Evolutionary conservation across 2,888 invertebrate species (phyloP).

Genomic region (Papilio gigon): DNA sequence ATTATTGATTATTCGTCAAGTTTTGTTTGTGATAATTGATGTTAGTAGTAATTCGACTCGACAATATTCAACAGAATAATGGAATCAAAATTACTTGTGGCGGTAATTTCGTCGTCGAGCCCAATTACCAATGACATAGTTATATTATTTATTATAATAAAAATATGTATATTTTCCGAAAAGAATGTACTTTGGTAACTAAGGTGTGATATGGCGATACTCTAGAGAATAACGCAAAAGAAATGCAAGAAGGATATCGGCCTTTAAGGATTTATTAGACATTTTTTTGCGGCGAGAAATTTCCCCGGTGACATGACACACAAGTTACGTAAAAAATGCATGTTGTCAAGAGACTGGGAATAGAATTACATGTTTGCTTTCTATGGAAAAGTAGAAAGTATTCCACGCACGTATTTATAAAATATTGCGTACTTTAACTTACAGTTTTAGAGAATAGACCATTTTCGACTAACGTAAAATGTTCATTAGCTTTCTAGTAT

Average conservation of each 20-base stretch:
- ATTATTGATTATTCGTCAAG: slow-evolving; percentile 23
- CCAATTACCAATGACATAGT: too few species aligned
- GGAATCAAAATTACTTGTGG: slow-evolving; percentile 14
- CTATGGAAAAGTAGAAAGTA: neutral
- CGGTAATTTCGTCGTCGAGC: neutral
- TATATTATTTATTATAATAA: too few species aligned
- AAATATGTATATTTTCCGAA: neutral
- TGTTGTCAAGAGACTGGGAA: neutral
- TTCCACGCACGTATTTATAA: neutral
- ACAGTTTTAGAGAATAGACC: too few species aligned
- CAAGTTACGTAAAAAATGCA: slow-evolving; percentile 17
- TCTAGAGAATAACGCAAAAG: slow-evolving; percentile 5
- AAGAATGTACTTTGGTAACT: neutral
- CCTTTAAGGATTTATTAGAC: slow-evolving; percentile 16
- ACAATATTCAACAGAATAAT: neutral
- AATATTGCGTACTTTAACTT: neutral
- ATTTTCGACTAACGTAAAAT: too few species aligned
- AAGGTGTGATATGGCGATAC: neutral
- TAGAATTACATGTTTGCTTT: neutral
- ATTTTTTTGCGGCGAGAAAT: slow-evolving; percentile 19
- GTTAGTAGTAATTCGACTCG: slow-evolving; percentile 1
- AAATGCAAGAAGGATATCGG: slow-evolving; percentile 1
- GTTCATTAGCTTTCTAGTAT: too few species aligned
- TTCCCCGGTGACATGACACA: slow-evolving; percentile 5
- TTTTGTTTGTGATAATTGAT: slow-evolving; percentile 16